phyloP scores from a whole-genome alignment of 2,888 invertebrate species.

The Phengaris arion region DNA sequence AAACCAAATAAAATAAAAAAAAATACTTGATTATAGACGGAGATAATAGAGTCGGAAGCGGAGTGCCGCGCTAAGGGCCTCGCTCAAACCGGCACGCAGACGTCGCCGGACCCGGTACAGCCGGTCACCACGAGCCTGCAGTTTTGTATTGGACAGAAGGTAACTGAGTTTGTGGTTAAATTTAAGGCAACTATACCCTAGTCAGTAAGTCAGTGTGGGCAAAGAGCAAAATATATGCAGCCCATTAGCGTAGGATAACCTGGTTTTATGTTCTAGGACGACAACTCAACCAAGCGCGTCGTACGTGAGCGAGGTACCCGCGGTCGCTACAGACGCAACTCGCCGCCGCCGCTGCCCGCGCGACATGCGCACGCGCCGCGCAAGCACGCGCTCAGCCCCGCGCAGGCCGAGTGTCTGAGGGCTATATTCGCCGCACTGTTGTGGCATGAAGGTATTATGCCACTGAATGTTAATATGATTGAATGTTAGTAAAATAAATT shows the following conservation, averaged over 20 bases:
- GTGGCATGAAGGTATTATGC: constrained; percentile 91
- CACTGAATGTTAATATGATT: too few species aligned
- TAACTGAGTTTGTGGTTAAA: not conserved
- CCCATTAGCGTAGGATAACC: too few species aligned
- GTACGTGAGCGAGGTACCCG: constrained; percentile 46
- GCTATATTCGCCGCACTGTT: constrained; percentile 97
- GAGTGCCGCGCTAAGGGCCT: constrained; percentile 49
- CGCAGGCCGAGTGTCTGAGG: constrained; percentile 94
- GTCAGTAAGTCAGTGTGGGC: too few species aligned
- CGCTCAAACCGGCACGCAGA: constrained; percentile 84
- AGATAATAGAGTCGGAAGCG: constrained; percentile 49
- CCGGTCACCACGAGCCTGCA: constrained; percentile 33
- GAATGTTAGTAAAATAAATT: too few species aligned
- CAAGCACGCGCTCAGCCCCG: constrained; percentile 93
- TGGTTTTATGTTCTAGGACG: constrained; percentile 41
- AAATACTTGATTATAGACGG: constrained; percentile 45
- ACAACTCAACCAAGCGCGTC: constrained; percentile 37
- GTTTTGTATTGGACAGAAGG: constrained; percentile 32
- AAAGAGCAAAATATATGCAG: too few species aligned
- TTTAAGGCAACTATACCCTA: not conserved
- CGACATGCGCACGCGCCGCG: constrained; percentile 78
- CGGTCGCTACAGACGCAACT: constrained; percentile 69
- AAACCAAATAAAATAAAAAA: too few species aligned
- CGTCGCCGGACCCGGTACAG: constrained; percentile 79
- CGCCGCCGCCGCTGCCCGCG: constrained; percentile 69